Base-by-base conservation (phyloP, 2,888 invertebrate genomes). In the Taphrorychus bicolor region DNA sequence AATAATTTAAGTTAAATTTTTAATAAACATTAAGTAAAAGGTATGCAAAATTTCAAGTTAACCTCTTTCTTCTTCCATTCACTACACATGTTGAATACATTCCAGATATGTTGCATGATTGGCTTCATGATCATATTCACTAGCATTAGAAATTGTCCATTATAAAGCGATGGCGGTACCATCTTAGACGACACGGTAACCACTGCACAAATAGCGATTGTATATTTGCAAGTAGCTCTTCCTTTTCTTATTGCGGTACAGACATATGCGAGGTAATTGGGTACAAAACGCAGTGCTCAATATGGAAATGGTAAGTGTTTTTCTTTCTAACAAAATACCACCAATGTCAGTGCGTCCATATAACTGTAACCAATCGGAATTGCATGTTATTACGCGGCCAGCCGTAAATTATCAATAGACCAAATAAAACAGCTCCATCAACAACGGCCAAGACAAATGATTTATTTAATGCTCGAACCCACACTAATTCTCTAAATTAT, bases 401-500 rank as follows among this genome's bases (percentile, higher is more conserved):
- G 32, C 32, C 11, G 32, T 32, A 32, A 32, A 32, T 32, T 32
- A 32, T 32, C 32, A 32, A 32, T 32, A 11, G 11, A 32, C 32
- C 32, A 32, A 7, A 11, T 32, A 32, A 32, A 32, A 14, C 45
- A 45, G 48, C 48, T 14, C 48, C 3, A n/a, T 48, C 16, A 7
- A 14, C 16, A 14, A 17, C n/a, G n/a, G 5, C 22, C 5, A 41
- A 56, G 56, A 41, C 40, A 23, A 45, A 58, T 58, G 42, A 42
- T 42, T 58, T 45, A 58, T 52, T 64, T 23, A 24, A 52, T 52
- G 58, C 21, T 51, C 52, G 49, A 58, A 41, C 65, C 59, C 65
- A 58, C 59, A 65, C 59, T 54, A 24, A 65, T 59, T 32, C 42
- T 23, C 45, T 32, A 48, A 22, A 59, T 59, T 42, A 65, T 59